Evolutionary conservation across 2,888 invertebrate genomes (phyloP).

Genomic region (Ormyrus labotus): DNA sequence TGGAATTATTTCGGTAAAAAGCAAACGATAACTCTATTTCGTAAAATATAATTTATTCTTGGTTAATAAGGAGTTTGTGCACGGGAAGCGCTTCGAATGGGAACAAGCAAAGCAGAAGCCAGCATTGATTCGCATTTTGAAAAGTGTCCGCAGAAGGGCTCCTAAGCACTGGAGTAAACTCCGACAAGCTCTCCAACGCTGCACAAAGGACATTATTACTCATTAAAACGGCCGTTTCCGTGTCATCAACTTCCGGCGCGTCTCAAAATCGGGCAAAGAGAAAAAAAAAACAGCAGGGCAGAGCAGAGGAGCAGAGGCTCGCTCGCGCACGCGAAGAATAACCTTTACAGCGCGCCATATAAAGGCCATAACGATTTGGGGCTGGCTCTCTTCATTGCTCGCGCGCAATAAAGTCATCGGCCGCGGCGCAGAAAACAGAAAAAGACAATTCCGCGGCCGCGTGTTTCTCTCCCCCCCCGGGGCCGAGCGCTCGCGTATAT

Average conservation of each 20-base stretch:
- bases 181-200: not conserved
- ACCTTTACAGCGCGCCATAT: slow-evolving; percentile 50
- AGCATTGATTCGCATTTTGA: too few relatives aligned
- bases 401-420: slow-evolving; percentile 55
- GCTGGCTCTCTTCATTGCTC: slow-evolving; percentile 36
- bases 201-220: not conserved
- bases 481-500: too few relatives aligned
- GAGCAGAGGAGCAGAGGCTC: not conserved
- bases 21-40: too few relatives aligned
- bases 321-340: slow-evolving; percentile 18
- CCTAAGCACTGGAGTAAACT: not conserved
- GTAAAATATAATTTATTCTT: too few relatives aligned
- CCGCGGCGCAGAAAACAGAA: slow-evolving; percentile 32
- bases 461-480: not conserved
- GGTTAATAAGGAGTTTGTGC: too few relatives aligned
- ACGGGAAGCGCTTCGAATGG: too few relatives aligned
- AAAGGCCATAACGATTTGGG: slow-evolving; percentile 52
- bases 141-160: too few relatives aligned
- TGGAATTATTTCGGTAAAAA: too few relatives aligned
- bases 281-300: not conserved
- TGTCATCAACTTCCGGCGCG: slow-evolving; percentile 8
- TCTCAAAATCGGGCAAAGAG: not conserved
- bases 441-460: slow-evolving; percentile 46
- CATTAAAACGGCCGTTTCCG: slow-evolving; percentile 6
- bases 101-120: too few relatives aligned